Evolutionary conservation across 2,113 vertebrate species (phyloP).

Genomic region (Periophthalmodon schlosseri): DNA sequence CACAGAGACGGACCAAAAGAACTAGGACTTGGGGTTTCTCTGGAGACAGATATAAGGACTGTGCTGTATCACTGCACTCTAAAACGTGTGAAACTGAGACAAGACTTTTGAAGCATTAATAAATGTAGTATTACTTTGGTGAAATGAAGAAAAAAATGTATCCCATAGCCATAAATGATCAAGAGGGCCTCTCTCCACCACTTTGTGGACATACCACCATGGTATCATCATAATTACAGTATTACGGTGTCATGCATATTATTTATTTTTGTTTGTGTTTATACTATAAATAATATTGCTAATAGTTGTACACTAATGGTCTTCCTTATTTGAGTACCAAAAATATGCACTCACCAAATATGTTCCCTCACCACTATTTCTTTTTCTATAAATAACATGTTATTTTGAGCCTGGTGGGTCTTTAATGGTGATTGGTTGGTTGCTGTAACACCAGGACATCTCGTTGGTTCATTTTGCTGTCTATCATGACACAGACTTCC

Average conservation of each 20-base stretch:
- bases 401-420: background rate
- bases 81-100: constrained; percentile 7
- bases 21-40: constrained; percentile 6
- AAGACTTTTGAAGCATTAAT: background rate
- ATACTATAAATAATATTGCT: background rate
- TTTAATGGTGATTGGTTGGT: constrained; percentile 38
- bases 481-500: background rate
- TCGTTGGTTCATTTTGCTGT: constrained; percentile 26
- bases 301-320: background rate
- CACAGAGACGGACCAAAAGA: constrained; percentile 12
- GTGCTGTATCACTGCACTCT: background rate
- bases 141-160: background rate
- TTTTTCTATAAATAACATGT: constrained; percentile 57
- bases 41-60: constrained; percentile 7
- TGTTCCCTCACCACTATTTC: background rate
- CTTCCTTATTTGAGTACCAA: background rate
- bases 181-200: background rate
- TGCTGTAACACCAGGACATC: background rate
- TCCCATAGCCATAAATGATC: background rate
- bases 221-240: background rate
- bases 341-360: background rate
- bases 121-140: background rate
- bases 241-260: background rate
- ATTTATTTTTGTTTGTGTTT: background rate
- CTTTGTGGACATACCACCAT: background rate